These are phyloP conservation scores for Lycocorax pyrrhopterus DNA, from an alignment of 2,113 vertebrate species.

Conservation along the genomic window DNA sequence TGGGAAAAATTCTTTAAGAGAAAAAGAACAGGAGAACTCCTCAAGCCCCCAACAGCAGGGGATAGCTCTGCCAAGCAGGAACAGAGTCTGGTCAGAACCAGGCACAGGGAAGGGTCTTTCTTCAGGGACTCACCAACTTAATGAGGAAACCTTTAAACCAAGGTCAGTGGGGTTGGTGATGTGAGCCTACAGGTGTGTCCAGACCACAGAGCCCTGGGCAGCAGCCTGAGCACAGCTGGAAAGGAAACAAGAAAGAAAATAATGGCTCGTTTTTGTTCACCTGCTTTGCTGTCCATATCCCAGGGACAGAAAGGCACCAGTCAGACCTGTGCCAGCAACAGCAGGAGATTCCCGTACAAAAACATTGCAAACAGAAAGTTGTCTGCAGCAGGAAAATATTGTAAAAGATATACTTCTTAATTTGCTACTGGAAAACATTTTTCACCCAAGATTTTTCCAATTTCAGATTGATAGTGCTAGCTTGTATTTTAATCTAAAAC, in stretches of 20 bases:
- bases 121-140: not conserved
- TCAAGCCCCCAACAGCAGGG: too few relatives aligned
- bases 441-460: not conserved
- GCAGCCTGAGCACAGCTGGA: not conserved
- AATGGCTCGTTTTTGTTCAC: not conserved
- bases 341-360: not conserved
- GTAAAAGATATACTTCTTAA: not conserved
- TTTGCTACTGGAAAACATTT: not conserved
- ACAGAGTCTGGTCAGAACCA: not conserved
- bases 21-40: too few relatives aligned
- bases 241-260: not conserved
- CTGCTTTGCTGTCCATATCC: not conserved
- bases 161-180: not conserved
- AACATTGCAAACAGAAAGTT: not conserved
- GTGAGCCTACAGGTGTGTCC: not conserved
- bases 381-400: not conserved
- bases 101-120: not conserved
- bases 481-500: not conserved
- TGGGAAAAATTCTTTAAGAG: too few relatives aligned
- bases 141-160: not conserved
- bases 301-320: not conserved
- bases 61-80: not conserved
- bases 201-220: not conserved
- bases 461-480: not conserved
- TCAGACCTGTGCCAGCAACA: not conserved